Evolutionary conservation across 2,888 invertebrate species (phyloP).

Genomic region (Epinotia nisella): DNA sequence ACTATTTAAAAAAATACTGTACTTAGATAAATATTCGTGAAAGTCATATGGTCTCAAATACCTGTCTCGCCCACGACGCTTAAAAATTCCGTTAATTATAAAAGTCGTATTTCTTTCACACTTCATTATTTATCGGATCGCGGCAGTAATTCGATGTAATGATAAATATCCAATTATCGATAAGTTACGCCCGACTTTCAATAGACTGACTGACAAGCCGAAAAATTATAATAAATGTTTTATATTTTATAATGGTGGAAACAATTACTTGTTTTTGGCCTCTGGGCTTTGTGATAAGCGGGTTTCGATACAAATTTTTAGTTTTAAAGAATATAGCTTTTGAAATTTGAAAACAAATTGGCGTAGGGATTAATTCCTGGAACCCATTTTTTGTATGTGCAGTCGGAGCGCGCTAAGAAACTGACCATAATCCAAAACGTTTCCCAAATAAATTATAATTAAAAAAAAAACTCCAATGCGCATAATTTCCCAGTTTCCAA

Average conservation of each 20-base stretch:
- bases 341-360: too few relatives aligned
- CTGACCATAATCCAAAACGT: too few relatives aligned
- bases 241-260: conserved; percentile 73
- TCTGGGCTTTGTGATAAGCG: conserved; percentile 48
- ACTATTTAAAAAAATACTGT: too few relatives aligned
- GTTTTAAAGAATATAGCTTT: background rate
- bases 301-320: too few relatives aligned
- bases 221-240: conserved; percentile 81
- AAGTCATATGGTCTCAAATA: background rate
- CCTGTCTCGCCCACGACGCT: conserved; percentile 22
- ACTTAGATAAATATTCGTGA: too few relatives aligned
- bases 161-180: conserved; percentile 76
- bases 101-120: conserved; percentile 48
- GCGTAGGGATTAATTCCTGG: too few relatives aligned
- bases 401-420: too few relatives aligned
- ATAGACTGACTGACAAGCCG: conserved; percentile 79
- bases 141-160: conserved; percentile 65
- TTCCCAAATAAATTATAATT: too few relatives aligned
- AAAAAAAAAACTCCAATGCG: too few relatives aligned
- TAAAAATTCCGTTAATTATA: conserved; percentile 38
- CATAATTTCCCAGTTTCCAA: too few relatives aligned
- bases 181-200: conserved; percentile 81
- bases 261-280: conserved; percentile 66
- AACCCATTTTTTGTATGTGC: too few relatives aligned
- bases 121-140: conserved; percentile 57